phyloP scores from a whole-genome alignment of 2,113 vertebrate genomes.

The Candoia aspera region DNA sequence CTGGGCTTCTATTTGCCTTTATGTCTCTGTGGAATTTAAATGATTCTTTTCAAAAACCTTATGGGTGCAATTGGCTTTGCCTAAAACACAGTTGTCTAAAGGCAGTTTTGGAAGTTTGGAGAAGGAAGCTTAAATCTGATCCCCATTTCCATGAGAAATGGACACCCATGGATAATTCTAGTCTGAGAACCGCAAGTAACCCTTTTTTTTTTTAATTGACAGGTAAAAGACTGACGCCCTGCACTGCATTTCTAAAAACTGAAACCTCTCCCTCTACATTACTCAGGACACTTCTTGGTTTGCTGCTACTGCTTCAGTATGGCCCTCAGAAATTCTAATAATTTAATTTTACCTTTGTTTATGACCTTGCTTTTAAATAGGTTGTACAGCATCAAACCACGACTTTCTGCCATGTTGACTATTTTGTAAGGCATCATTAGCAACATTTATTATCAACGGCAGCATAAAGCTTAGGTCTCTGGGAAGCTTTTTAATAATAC shows the following conservation, averaged over 20 bases:
- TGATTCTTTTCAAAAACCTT: background rate
- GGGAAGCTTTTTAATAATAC: conserved; percentile 68
- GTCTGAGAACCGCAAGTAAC: background rate
- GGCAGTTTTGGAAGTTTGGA: background rate
- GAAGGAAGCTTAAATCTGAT: background rate
- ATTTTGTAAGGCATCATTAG: conserved; percentile 54
- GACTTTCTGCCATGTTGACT: conserved; percentile 25
- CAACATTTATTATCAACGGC: conserved; percentile 66
- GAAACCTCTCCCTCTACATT: background rate
- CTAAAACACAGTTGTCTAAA: background rate
- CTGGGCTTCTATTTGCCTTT: background rate
- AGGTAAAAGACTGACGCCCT: background rate
- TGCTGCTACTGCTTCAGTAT: background rate
- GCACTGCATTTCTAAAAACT: background rate
- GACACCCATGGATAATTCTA: background rate
- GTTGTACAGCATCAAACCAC: conserved; percentile 33
- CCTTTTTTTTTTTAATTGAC: background rate
- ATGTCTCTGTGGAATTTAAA: background rate
- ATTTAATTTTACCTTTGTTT: background rate
- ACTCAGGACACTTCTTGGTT: background rate
- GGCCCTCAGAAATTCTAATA: background rate
- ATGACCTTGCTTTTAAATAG: background rate
- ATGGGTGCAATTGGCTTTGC: background rate
- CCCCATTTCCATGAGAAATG: background rate
- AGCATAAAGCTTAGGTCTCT: conserved; percentile 58